phyloP scores from a whole-genome alignment of 2,113 vertebrate species.

The Carassius auratus region DNA sequence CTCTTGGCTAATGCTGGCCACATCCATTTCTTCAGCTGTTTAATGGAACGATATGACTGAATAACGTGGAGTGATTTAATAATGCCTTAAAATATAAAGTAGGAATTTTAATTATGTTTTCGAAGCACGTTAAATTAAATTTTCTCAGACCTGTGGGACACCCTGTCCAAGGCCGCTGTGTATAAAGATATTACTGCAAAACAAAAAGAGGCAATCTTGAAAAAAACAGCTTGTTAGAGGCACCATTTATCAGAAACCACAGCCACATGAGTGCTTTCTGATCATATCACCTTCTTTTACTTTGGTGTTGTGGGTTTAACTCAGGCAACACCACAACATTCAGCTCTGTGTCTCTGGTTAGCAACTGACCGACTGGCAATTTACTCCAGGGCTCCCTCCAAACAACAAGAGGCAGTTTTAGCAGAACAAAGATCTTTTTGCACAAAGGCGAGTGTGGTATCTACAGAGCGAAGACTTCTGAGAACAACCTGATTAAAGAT shows the following conservation, averaged over 20 bases:
- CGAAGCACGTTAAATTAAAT: constrained; percentile 14
- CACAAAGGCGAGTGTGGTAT: constrained; percentile 44
- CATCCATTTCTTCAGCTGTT: constrained; percentile 15
- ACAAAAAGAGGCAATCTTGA: neutral
- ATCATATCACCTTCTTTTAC: constrained; percentile 39
- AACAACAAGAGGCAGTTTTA: constrained; percentile 39
- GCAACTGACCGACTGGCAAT: constrained; percentile 30
- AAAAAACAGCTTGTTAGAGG: constrained; percentile 5
- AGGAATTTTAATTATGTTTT: constrained; percentile 32
- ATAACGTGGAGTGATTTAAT: constrained; percentile 39
- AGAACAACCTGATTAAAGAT: constrained; percentile 45
- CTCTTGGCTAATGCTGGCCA: neutral
- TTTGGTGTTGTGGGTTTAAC: constrained; percentile 13
- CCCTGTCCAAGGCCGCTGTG: neutral
- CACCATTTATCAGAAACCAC: constrained; percentile 13
- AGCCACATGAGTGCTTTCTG: constrained; percentile 29
- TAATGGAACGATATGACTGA: constrained; percentile 22
- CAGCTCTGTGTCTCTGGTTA: constrained; percentile 19
- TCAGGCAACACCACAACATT: constrained; percentile 14
- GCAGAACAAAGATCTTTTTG: constrained; percentile 40
- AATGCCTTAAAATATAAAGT: constrained; percentile 9
- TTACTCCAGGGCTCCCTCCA: constrained; percentile 30
- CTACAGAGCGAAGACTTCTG: constrained; percentile 42
- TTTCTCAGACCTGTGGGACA: constrained; percentile 12
- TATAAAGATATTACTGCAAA: neutral